Evolutionary conservation across 2,888 invertebrate genomes (phyloP), one percentile per base, ranked within the genome.

Genomic region (Synanthedon myopaeformis): DNA sequence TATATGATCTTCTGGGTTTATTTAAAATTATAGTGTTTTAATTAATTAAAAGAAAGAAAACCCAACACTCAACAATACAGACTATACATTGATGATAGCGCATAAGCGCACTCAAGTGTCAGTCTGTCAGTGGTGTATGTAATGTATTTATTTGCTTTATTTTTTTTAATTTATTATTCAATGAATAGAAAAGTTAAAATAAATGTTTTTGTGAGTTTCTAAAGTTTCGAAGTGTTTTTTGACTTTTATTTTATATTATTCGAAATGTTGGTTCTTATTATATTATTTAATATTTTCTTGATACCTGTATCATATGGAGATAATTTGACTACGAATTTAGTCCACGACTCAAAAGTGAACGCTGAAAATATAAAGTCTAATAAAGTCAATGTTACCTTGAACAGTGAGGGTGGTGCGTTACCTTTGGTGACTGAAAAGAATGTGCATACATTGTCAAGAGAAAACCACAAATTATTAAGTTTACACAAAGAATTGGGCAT

Each of bases 331-430:
- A 23, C 56, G 53, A 63, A 61, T 55, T 49, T 51, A 49, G 54
- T 60, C 12, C 42, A 50, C 53, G 55, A 60, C 45, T n/a, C 12
- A 45, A 45, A n/a, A 13, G 13, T 45, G n/a, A 45, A 45, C 3
- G 45, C n/a, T 3, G 49, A 49, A 13, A 19, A 19, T 12, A 49
- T 19, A 49, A 17, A 49, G 5, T 41, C n/a, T 5, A 68, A 65
- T 56, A 66, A 62, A 61, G 63, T 63, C 4, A 71, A 70, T 53
- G 57, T 70, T 42, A 61, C 65, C 50, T 57, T 79, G 48, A 53
- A 64, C 12, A 76, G 72, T 59, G 83, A 82, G 70, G 82, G 79
- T 57, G 83, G 79, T 51, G 13, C 49, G 11, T 49, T 49, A 49
- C n/a, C 45, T 45, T 50, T 50, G 52, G 19, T 12, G 8, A 28